Conservation (phyloP, 2,797 vertebrate species). For the Chrosomus eos region DNA sequence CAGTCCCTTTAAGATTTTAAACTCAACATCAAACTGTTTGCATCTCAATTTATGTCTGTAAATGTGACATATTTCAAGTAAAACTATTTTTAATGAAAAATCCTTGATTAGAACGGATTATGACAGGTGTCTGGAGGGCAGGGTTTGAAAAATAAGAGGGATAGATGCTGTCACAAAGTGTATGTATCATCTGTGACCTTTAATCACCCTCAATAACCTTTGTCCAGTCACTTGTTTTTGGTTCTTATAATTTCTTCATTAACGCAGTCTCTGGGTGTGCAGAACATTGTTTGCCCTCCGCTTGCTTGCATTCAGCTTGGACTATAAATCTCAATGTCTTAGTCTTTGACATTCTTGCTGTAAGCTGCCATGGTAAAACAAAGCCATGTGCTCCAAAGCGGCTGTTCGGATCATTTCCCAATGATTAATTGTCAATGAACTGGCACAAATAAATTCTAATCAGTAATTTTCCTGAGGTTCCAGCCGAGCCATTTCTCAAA, state of each 20-base stretch:
- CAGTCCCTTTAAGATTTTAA: too few relatives aligned
- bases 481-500: constrained; percentile 10
- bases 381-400: constrained; percentile 16
- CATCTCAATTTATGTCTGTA: background rate
- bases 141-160: background rate
- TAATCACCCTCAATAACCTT: background rate
- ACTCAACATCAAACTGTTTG: background rate
- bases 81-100: background rate
- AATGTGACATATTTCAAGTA: background rate
- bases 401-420: constrained; percentile 17
- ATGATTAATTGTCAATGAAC: constrained; percentile 49
- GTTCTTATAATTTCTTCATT: background rate
- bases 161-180: background rate
- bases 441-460: constrained; percentile 46
- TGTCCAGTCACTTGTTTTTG: background rate
- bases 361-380: constrained; percentile 14
- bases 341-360: constrained; percentile 25
- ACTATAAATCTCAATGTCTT: constrained; percentile 37
- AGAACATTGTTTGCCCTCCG: background rate
- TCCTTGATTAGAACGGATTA: background rate
- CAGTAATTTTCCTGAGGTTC: constrained; percentile 37
- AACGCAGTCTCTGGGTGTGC: background rate
- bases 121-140: background rate
- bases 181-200: background rate
- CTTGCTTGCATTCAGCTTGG: constrained; percentile 15